Base-by-base conservation (phyloP, 1,140 invertebrate species). In the Physella acuta region DNA sequence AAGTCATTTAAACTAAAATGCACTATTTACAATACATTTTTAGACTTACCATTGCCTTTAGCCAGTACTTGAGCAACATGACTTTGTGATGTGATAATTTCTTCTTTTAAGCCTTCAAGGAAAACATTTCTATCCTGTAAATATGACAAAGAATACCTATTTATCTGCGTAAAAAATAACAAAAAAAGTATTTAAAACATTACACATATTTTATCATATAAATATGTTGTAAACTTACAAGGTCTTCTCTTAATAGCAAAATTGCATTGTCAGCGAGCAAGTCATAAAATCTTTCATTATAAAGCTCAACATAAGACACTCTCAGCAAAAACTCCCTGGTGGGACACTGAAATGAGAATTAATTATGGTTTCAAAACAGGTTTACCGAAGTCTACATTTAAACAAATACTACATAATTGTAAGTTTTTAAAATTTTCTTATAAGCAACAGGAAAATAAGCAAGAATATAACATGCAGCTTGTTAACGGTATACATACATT, bases 31-130 rank as follows among this genome's bases (percentile, higher is more conserved):
- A 11, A n/a, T n/a, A n/a, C n/a, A n/a, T n/a, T n/a, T n/a, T n/a
- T n/a, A n/a, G n/a, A n/a, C n/a, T 65, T 37, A 65, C 62, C 62
- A 28, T 65, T 65, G 62, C 62, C 62, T n/a, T 49, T 24, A 16
- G 11, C 17, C 3, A 65, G 30, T 52, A 65, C 39, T 24, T n/a
- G 4, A 11, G 17, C 16, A 20, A 37, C 39, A 34, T 65, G 31
- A 44, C 53, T 49, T 30, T 52, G 39, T 20, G 44, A 36, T 17
- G 8, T 34, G 2, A 65, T 34, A n/a, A 65, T 37, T 20, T 26
- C 28, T 30, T 65, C 62, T 8, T 36, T 14, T 28, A 65, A 34
- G 2, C 51, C 51, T 28, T 65, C 62, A n/a, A 65, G 51, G 62
- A 52, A 65, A 3, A 65, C 44, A 37, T 65, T 65, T 65, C 36